Evolutionary conservation across 1,140 invertebrate species (phyloP), one percentile per base, ranked within the genome.

Genomic region (Vollenhovia emeryi): DNA sequence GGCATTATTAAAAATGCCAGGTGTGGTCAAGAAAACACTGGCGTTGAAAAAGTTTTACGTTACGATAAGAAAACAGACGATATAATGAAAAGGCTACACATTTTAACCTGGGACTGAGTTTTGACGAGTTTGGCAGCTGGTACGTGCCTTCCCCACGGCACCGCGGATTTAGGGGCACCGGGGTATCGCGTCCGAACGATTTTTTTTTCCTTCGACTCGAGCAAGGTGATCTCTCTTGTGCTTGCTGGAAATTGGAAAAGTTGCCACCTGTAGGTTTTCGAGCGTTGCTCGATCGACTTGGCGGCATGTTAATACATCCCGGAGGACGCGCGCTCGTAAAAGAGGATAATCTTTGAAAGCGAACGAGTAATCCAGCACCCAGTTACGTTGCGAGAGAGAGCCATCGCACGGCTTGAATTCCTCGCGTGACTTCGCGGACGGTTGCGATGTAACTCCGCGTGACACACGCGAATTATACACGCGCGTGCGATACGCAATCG

Each of bases 301-400:
- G 50, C 48, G 52, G 36, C 30, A 59, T 27, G 87, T 73, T 88
- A 88, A 89, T 76, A 73, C 66, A 43, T 84, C 84, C 43, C 88
- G 21, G 40, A 76, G 75, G 87, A 78, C 66, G 36, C 8, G 50
- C 68, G 66, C 36, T 88, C 78, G 55, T 86, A 84, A 88, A 86
- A 66, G 78, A 45, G 55, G 88, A 89, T 89, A 89, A 89, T 89
- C 80, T 85, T 73, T 84, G 87, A 89, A 89, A 89, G 88, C 84
- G 84, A 89, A 89, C 87, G 43, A 84, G 30, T 36, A 52, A 83
- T 73, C 80, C 30, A n/a, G 85, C 55, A 73, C 60, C 50, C 33
- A 50, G 36, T 59, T 4, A 15, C 40, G 36, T 85, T 64, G 50
- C 40, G 68, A 48, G 21, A 21, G 52, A 36, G 27, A 40, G 33